Base-by-base conservation (phyloP, 2,113 vertebrate species). In the Calidris pugnax region DNA sequence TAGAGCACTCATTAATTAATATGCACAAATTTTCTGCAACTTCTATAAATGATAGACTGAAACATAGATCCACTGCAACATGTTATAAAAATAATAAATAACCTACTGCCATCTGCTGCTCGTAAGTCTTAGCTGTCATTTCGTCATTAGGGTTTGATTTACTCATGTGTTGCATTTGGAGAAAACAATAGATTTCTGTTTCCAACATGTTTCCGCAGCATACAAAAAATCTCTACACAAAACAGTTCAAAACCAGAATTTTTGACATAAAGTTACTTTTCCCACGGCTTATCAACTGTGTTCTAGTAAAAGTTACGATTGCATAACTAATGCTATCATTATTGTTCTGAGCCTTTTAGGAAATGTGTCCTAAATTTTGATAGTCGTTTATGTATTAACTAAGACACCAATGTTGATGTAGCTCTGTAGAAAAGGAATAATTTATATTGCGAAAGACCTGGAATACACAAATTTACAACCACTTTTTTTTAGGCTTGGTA, bases 91-190 rank as follows among this genome's bases (percentile, higher is more conserved):
- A 74, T 73, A 94, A 82, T 73, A 91, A 95, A 94, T 90, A 92
- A 76, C 37, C 20, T 93, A 16, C 79, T 77, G 88, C 92, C 88
- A 95, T 68, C 88, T 95, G 93, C 85, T 96, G 88, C 68, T 77
- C 7, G 0, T 83, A 86, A 74, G 26, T 82, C 73, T 95, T 74
- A 89, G 76, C 26, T 63, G 60, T 89, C 32, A 15, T 50, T 39
- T 51, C 41, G 59, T 47, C 50, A 80, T 33, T 53, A 20, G 4
- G 21, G 23, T 74, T 83, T 92, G 41, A 63, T 80, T 88, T 62
- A 87, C 30, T 22, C 48, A 10, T 8, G 1, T 64, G 28, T 67
- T 22, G 1, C 73, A 17, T 78, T 47, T 62, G 37, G 8, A 74
- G 22, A 8, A 91, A 85, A 57, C 12, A 59, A 17, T 7, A 67